Base-by-base conservation (phyloP, 2,797 vertebrate genomes). In the Pantherophis alleghaniensis region DNA sequence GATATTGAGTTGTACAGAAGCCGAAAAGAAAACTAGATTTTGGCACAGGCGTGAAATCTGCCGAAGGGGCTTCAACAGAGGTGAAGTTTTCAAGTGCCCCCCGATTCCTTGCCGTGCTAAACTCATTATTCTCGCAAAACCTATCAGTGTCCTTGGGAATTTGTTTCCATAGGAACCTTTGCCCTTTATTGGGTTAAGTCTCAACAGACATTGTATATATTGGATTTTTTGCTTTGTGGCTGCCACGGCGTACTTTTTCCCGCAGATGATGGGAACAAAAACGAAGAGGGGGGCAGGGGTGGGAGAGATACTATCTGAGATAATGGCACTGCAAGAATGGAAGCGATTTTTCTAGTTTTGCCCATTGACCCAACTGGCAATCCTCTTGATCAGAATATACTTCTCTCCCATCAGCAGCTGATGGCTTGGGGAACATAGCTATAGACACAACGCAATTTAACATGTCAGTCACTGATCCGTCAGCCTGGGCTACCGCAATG, bases 401-500 rank as follows among this genome's bases (percentile, higher is more conserved):
- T 96, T 96, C 56, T 96, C 94, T 94, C 95, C 91, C 91, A 47
- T 56, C 96, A 98, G 98, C 98, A 96, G 98, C 98, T 90, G 99
- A 99, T 94, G 98, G 98, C 95, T 97, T 98, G 96, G 98, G 98
- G 95, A 98, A 97, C 95, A 97, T 99, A 97, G 98, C 98, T 74
- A 97, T 98, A 60, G 99, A 99, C 94, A 98, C 98, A 56, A 98
- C 98, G 60, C 98, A 99, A 96, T 98, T 99, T 94, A 98, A 97
- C 88, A 97, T 99, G 97, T 98, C 99, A 0, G 98, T 99, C 87
- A 96, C 98, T 3, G 99, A 99, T 95, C 98, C 98, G 0, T 98
- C 98, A 0, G 98, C 99, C 95, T 99, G 99, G 99, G 98, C 99
- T 92, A 99, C 99, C 0, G 98, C 99, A 96, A 99, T 99, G 99